phyloP scores from a whole-genome alignment of 2,797 vertebrate genomes.

The Sorex maritimensis region DNA sequence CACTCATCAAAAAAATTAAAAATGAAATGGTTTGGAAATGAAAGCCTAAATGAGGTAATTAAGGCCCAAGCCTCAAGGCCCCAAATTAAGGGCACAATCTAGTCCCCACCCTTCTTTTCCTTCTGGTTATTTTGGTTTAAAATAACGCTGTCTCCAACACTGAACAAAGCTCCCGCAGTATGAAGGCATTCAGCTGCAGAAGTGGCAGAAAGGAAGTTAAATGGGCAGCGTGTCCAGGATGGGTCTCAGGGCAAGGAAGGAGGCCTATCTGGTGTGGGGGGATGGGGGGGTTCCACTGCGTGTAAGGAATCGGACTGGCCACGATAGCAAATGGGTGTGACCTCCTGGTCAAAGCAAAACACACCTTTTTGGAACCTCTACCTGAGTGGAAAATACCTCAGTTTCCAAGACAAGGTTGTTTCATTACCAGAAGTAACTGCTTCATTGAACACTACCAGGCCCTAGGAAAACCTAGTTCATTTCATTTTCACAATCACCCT shows the following conservation, averaged over 20 bases:
- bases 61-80: neutral
- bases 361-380: neutral
- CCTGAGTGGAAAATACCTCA: neutral
- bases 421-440: neutral
- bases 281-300: no score
- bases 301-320: neutral
- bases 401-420: slow-evolving; percentile 14
- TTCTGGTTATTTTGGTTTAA: slow-evolving; percentile 26
- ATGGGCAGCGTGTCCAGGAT: no score
- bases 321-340: neutral
- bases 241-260: no score
- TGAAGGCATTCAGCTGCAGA: neutral
- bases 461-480: neutral
- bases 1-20: neutral
- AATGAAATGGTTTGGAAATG: slow-evolving; percentile 40
- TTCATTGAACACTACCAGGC: neutral
- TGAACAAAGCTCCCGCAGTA: slow-evolving; percentile 1
- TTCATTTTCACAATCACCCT: neutral
- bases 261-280: no score
- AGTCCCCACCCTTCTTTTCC: neutral
- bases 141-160: slow-evolving; percentile 26
- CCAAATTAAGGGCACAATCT: neutral
- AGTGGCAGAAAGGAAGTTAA: neutral
- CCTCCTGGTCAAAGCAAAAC: neutral
- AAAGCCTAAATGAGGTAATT: neutral